These are phyloP conservation scores for Epinephelus coioides DNA, from an alignment of 2,797 vertebrate genomes.

Conservation along the genomic window DNA sequence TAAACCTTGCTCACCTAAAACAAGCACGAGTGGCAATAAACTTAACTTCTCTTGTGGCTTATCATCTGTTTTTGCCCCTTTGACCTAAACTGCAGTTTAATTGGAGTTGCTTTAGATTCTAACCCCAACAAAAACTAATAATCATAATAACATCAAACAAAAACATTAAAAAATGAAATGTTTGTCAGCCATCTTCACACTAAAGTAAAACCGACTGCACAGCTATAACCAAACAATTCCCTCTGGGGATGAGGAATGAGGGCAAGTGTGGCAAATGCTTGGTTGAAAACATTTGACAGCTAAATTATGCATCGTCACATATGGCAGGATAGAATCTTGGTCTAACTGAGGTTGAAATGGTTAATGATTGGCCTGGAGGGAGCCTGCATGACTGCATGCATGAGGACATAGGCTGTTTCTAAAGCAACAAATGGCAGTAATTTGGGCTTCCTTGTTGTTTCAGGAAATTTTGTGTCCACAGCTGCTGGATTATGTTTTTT, in stretches of 20 bases:
- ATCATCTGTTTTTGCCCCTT: conserved; percentile 5
- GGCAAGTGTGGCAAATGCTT: conserved; percentile 74
- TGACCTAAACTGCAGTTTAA: neutral
- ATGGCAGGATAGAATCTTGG: conserved; percentile 79
- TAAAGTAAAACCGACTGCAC: neutral
- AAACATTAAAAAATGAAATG: neutral
- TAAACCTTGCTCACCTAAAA: neutral
- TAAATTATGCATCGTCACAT: conserved; percentile 89
- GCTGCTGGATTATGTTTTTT: conserved; percentile 35
- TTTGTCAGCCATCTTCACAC: neutral
- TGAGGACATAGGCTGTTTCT: conserved; percentile 68
- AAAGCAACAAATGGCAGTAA: conserved; percentile 63
- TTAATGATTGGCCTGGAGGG: conserved; percentile 84
- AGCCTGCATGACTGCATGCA: conserved; percentile 74
- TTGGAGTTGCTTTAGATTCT: neutral
- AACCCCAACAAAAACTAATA: neutral
- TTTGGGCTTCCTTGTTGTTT: conserved; percentile 46
- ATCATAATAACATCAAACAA: conserved; percentile 2
- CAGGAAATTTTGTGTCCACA: conserved; percentile 40
- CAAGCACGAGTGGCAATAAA: conserved; percentile 1
- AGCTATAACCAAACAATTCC: conserved; percentile 60
- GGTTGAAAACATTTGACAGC: conserved; percentile 71
- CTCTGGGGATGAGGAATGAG: conserved; percentile 73
- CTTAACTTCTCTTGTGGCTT: neutral
- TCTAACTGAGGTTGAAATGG: conserved; percentile 79